These are phyloP conservation scores for Miltochrista miniata DNA, from an alignment of 2,888 invertebrate genomes.

Conservation along the genomic window DNA sequence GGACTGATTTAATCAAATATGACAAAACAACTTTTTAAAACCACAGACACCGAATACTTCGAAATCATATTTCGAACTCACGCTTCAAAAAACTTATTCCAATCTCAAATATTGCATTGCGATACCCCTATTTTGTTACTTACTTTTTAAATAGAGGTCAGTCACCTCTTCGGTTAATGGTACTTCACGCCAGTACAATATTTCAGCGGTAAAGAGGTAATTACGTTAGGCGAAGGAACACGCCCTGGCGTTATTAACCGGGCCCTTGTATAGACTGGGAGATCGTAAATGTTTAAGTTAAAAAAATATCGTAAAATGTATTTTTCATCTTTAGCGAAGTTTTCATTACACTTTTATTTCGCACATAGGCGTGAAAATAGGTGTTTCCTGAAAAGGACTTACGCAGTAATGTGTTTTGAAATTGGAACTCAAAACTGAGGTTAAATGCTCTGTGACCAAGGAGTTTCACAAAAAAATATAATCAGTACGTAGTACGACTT, in stretches of 20 bases:
- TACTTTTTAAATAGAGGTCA: slow-evolving; percentile 23
- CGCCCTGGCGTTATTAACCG: slow-evolving; percentile 25
- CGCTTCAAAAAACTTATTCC: not conserved
- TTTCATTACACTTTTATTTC: too few species aligned
- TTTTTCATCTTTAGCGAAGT: too few species aligned
- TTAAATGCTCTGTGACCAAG: too few species aligned
- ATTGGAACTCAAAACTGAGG: too few species aligned
- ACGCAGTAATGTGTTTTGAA: too few species aligned
- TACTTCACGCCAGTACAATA: slow-evolving; percentile 30
- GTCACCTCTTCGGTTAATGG: slow-evolving; percentile 17
- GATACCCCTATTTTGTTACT: not conserved
- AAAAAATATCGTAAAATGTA: too few species aligned
- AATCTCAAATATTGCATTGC: not conserved
- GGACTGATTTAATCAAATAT: not conserved
- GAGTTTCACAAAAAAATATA: too few species aligned
- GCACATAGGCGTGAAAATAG: too few species aligned
- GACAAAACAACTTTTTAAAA: not conserved
- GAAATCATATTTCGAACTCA: not conserved
- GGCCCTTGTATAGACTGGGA: slow-evolving; percentile 22
- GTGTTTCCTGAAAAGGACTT: too few species aligned
- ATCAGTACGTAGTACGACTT: too few species aligned
- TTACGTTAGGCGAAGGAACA: slow-evolving; percentile 26
- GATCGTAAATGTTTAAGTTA: not conserved
- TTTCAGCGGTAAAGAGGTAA: slow-evolving; percentile 45
- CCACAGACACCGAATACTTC: not conserved